Conservation (phyloP, 1,140 invertebrate species). For the Ylistrum balloti region DNA sequence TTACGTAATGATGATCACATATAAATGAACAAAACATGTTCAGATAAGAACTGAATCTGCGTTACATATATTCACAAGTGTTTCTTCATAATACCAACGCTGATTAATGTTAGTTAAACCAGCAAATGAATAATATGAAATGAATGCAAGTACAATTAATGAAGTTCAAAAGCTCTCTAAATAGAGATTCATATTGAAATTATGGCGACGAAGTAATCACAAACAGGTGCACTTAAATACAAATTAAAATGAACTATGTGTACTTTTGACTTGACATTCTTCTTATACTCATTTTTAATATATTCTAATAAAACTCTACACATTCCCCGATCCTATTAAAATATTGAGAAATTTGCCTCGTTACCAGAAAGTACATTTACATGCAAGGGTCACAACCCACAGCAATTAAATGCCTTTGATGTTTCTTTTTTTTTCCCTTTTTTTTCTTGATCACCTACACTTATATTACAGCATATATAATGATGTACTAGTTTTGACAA, state of each 20-base stretch:
- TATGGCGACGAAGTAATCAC: neutral
- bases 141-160: no score
- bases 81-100: no score
- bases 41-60: no score
- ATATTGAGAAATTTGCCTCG: constrained; percentile 5
- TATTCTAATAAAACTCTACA: neutral
- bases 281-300: neutral
- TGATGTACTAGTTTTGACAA: neutral
- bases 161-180: neutral
- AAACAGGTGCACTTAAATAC: neutral
- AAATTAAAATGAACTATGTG: constrained; percentile 16
- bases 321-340: neutral
- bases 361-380: neutral
- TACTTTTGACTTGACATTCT: neutral
- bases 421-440: neutral
- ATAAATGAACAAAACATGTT: no score
- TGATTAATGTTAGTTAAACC: no score
- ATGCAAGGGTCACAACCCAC: neutral
- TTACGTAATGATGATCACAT: no score
- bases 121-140: no score
- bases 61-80: no score
- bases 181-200: neutral
- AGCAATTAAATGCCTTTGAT: no score
- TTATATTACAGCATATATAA: neutral
- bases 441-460: neutral